Base-by-base conservation (phyloP, 2,888 invertebrate genomes). In the Orchesellides sinensis region DNA sequence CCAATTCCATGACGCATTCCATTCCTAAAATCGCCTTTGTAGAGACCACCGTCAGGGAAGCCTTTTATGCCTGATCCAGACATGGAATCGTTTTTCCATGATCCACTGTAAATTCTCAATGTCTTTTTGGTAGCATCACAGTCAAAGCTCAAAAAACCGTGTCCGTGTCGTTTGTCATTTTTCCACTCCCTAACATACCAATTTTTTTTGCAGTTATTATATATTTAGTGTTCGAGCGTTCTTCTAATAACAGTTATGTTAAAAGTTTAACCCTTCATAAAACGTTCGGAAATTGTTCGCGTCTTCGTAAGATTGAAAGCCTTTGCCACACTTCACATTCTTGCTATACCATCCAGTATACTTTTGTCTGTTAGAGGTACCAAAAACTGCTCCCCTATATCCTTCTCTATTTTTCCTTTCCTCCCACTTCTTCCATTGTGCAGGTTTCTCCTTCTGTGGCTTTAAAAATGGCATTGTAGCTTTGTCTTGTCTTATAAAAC, bases 21-120 rank as follows among this genome's bases (percentile, higher is more conserved):
- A 5, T 90, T 88, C 35, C 90, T 88, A 92, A 93, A 94, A 78
- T 92, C 89, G 0, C 94, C 94, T 90, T 94, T 93, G 89, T 93
- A 94, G 63, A 93, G 91, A 88, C 93, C 93, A 2, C 92, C 92
- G 88, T 93, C 92, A 49, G 88, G 65, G 63, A 83, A 86, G 17
- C 82, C 72, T 73, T 85, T 85, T 32, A 85, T 79, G 3, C 88
- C 88, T n/a, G 72, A 80, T 0, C 86, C 86, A 12, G 79, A 74
- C 45, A 84, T 84, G 29, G 79, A 74, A 27, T 85, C 87, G 56
- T 84, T 73, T 66, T 84, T 84, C 85, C 85, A 88, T 10, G 83
- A 52, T 17, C 88, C 88, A 17, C 83, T 84, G 66, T 86, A 87
- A 23, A 87, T 83, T 14, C 84, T 49, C 8, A 84, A 59, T 8